Base-by-base conservation (phyloP, 2,797 vertebrate genomes). In the Cryptoprocta ferox region DNA sequence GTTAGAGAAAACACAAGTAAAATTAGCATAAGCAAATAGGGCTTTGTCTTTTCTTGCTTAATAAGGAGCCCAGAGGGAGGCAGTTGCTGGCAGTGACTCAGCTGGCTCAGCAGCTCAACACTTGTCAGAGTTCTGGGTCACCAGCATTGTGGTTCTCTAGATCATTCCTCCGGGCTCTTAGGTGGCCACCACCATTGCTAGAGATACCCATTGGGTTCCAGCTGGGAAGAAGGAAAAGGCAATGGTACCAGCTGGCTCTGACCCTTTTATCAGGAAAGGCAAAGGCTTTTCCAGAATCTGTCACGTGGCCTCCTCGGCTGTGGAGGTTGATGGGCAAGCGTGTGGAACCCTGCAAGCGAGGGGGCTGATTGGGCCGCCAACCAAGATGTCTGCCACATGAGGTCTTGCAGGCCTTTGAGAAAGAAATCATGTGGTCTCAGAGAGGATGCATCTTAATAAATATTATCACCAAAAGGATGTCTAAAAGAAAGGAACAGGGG, bases 1-100 rank as follows among this genome's bases (percentile, higher is more conserved):
- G 32, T 89, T 39, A 82, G 50, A 96, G 78, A 65, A 45, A 89
- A 50, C 73, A 42, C 10, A 50, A n/a, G 45, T 53, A 53, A 66
- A 79, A 35, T n/a, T 66, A 83, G 37, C 32, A 26, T 8, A 21
- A 10, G 42, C 37, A 21, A 65, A 39, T 6, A 32, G 53, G 19
- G 28, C 79, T 76, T 53, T 78, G 70, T 87, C 50, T 94, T 83
- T 61, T 70, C 42, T 53, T 63, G 35, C 39, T 68, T 65, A 30
- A 26, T 45, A 30, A 30, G 45, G 61, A 68, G 68, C 59, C 59
- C 75, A 59, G 39, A n/a, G 39, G 83, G 75, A 14, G 48, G 10
- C 59, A 1, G 9, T 24, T 24, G 65, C 80, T 37, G 48, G 19
- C 16, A 6, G 14, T 61, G 71, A 53, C 13, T n/a, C 32, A 28